Conservation (phyloP, 2,888 invertebrate genomes). For the Brassicogethes aeneus region DNA sequence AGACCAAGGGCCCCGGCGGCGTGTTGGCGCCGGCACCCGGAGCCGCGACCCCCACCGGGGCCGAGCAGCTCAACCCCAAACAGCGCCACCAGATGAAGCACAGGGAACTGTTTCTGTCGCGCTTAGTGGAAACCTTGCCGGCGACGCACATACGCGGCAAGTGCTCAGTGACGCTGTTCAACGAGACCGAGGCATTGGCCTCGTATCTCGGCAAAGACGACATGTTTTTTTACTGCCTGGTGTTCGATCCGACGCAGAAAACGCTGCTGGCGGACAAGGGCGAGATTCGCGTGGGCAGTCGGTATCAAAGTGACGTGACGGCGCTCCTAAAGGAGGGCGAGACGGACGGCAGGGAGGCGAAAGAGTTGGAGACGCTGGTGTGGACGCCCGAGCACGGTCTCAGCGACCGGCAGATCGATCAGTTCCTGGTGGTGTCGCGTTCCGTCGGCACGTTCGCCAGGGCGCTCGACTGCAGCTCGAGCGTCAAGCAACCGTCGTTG, state of each 20-base stretch:
- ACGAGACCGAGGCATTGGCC: conserved; percentile 94
- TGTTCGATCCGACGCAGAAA: conserved; percentile 98
- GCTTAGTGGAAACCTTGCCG: conserved; percentile 95
- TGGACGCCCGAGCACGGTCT: conserved; percentile 92
- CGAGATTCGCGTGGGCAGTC: conserved; percentile 84
- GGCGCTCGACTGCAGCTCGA: conserved; percentile 96
- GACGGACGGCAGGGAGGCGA: conserved; percentile 26
- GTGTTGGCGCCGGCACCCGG: conserved; percentile 21
- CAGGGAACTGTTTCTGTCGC: conserved; percentile 94
- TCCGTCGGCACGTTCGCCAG: conserved; percentile 99
- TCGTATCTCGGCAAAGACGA: conserved; percentile 97
- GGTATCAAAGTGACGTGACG: conserved; percentile 93
- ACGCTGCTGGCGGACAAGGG: conserved; percentile 98
- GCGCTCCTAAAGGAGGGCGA: conserved; percentile 55
- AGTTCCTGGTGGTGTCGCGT: conserved; percentile 89
- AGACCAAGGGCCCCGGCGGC: too few relatives aligned
- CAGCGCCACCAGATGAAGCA: conserved; percentile 95
- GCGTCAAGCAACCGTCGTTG: conserved; percentile 94
- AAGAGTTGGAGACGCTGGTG: conserved; percentile 79
- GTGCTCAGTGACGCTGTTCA: conserved; percentile 96
- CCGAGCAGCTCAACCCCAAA: conserved; percentile 55
- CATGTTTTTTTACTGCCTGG: conserved; percentile 98
- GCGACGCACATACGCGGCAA: conserved; percentile 99
- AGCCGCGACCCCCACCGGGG: conserved; percentile 9
- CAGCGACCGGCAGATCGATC: conserved; percentile 95